Conservation (phyloP, 2,888 invertebrate species). For the Trissoscelio sp. region DNA sequence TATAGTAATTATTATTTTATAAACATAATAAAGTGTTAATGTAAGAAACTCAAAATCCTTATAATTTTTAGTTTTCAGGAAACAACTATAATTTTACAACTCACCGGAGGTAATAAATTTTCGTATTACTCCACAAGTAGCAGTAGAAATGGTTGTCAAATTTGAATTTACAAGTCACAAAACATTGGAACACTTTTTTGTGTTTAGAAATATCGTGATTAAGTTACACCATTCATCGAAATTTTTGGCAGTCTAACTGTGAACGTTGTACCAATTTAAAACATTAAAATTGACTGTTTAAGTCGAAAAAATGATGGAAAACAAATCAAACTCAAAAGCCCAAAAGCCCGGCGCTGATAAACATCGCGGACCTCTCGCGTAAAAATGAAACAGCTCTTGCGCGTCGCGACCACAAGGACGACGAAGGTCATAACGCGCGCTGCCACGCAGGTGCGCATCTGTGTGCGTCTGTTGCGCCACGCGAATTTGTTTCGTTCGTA, state of each 20-base stretch:
- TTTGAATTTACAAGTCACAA: too few relatives aligned
- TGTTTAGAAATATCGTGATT: background rate
- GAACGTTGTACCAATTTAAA: too few relatives aligned
- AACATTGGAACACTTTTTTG: background rate
- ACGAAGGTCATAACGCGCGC: slow-evolving; percentile 81
- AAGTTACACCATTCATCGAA: slow-evolving; percentile 8
- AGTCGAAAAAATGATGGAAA: too few relatives aligned
- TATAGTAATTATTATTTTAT: too few relatives aligned
- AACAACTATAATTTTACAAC: too few relatives aligned
- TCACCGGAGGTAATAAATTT: too few relatives aligned
- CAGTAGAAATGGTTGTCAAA: too few relatives aligned
- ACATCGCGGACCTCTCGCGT: slow-evolving; percentile 68
- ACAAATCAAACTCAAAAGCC: slow-evolving; percentile 15
- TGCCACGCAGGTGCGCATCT: slow-evolving; percentile 76
- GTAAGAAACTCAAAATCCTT: too few relatives aligned
- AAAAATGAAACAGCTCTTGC: slow-evolving; percentile 74
- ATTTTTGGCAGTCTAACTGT: too few relatives aligned
- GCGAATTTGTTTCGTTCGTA: slow-evolving; percentile 50
- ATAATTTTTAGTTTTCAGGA: too few relatives aligned
- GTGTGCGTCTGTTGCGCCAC: slow-evolving; percentile 66
- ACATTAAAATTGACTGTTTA: background rate
- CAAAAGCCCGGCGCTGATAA: slow-evolving; percentile 58
- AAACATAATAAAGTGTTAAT: too few relatives aligned
- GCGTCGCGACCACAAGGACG: slow-evolving; percentile 78
- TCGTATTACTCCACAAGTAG: too few relatives aligned